Base-by-base conservation (phyloP, 2,888 invertebrate genomes). In the Tridacna crocea region DNA sequence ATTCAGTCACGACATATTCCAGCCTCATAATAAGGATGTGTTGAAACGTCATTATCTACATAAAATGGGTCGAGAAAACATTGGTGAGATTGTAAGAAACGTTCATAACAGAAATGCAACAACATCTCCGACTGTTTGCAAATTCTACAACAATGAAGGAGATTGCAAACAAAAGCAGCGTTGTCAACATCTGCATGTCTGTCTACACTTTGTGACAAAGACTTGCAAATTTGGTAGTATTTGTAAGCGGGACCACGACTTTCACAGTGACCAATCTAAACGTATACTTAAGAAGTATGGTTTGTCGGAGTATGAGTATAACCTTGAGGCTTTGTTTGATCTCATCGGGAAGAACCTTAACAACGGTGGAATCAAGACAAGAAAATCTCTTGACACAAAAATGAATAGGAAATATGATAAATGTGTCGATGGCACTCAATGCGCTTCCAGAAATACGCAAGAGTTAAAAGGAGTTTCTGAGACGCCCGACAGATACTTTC, bases 121-220 rank as follows among this genome's bases (percentile, higher is more conserved):
- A 15, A 79, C 79, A 0, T 26, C 65, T 1, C 79, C 79, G 13
- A 66, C 72, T 48, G 65, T 79, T 24, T 79, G 79, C 61, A 79
- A 75, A 63, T 79, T 79, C 36, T 79, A 79, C 70, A 79, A 79
- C 63, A 74, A 79, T 26, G 51, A 75, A 48, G 79, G 75, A 0
- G 61, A 60, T 13, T 75, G 79, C 24, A 58, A 60, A 17, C 22
- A 63, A 63, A 26, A 60, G 19, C 11, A 10, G 17, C 46, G 70
- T 8, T 79, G 79, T 61, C 66, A 26, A 19, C 75, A 75, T 47
- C 60, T 79, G 26, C 74, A 79, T 60, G 24, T 79, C 19, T 79
- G 79, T 26, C 46, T 24, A 51, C 60, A 75, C 72, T 79, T 61
- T 58, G 46, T 79, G 10, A 66, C 51, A 1, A 70, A 27, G 12